Conservation (phyloP, 2,888 invertebrate genomes). For the Danaus chrysippus region DNA sequence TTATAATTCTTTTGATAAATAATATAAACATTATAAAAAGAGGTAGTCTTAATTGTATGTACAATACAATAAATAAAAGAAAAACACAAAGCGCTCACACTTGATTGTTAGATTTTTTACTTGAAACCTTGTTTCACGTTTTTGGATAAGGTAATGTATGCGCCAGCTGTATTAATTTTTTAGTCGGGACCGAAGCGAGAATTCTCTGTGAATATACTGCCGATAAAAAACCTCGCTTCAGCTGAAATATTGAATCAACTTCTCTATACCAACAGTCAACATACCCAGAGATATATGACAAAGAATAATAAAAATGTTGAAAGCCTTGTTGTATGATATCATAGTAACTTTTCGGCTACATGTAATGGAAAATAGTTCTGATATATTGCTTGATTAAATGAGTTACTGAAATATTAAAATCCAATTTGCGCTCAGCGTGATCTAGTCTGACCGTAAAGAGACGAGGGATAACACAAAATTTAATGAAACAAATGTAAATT, state of each 20-base stretch:
- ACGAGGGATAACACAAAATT: too few species aligned
- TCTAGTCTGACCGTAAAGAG: too few species aligned
- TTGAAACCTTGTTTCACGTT: not conserved
- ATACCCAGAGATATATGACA: not conserved
- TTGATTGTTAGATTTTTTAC: constrained; percentile 9
- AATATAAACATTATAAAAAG: too few species aligned
- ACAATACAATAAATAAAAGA: too few species aligned
- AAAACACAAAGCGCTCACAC: not conserved
- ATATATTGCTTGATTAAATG: too few species aligned
- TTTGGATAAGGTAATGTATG: constrained; percentile 17
- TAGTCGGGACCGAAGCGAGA: constrained; percentile 13
- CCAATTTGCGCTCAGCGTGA: too few species aligned
- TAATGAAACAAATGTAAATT: too few species aligned
- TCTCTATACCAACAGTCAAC: constrained; percentile 6
- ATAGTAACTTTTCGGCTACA: too few species aligned
- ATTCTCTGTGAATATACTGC: constrained; percentile 14
- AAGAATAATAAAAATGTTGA: constrained; percentile 1
- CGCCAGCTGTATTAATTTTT: constrained; percentile 19
- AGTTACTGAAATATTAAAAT: too few species aligned
- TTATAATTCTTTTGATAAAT: too few species aligned
- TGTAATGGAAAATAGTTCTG: too few species aligned
- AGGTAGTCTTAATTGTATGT: too few species aligned
- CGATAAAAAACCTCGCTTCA: constrained; percentile 12
- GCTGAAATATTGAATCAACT: constrained; percentile 16
- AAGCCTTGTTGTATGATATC: not conserved